phyloP scores from a whole-genome alignment of 2,888 invertebrate genomes.

The Heliconius sara region DNA sequence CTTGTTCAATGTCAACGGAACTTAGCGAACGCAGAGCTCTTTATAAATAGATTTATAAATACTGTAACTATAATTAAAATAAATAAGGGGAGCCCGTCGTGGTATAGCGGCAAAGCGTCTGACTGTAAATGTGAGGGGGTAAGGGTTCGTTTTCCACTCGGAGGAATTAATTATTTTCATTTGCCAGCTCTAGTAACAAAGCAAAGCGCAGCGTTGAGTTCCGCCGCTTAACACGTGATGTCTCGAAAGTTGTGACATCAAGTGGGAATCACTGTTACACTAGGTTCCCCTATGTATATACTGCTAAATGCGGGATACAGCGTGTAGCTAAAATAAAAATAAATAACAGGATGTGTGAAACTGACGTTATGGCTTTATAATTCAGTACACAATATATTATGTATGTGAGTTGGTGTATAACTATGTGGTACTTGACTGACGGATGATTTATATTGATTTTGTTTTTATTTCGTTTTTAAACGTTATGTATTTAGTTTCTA shows the following conservation, averaged over 20 bases:
- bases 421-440: constrained; percentile 16
- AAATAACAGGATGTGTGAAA: constrained; percentile 32
- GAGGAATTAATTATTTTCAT: background rate
- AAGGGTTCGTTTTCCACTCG: background rate
- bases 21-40: constrained; percentile 56
- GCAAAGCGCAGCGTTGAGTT: background rate
- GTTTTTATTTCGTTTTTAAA: constrained; percentile 13
- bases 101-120: no score
- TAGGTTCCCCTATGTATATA: background rate
- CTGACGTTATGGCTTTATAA: constrained; percentile 14
- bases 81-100: background rate
- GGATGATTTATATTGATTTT: background rate
- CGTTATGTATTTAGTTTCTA: constrained; percentile 13
- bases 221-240: background rate
- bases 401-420: constrained; percentile 11
- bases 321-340: constrained; percentile 2
- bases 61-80: constrained; percentile 29
- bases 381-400: constrained; percentile 26
- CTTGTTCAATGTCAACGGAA: constrained; percentile 66
- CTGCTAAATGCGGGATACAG: background rate
- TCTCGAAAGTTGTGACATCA: background rate
- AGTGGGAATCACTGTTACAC: background rate
- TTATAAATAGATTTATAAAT: constrained; percentile 4
- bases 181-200: background rate
- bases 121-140: background rate